Evolutionary conservation across 2,113 vertebrate species (phyloP).

Genomic region (Rhynchomys soricoides): DNA sequence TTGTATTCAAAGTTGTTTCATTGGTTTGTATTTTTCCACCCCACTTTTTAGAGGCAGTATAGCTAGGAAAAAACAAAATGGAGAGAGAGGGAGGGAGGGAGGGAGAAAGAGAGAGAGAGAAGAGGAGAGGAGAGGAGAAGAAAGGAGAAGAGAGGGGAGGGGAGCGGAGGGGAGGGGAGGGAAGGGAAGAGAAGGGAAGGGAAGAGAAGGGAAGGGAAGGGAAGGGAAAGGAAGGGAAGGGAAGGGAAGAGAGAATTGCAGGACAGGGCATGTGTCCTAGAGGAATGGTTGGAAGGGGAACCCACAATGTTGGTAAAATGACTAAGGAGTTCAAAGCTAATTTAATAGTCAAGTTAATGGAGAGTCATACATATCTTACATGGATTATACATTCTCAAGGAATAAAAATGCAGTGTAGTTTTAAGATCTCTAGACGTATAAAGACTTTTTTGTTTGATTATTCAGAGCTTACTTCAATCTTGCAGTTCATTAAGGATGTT

Average conservation of each 20-base stretch:
- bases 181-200: background rate
- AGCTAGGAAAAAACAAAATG: background rate
- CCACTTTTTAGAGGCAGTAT: background rate
- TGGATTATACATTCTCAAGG: conserved; percentile 42
- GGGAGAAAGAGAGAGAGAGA: background rate
- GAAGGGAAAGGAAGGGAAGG: background rate
- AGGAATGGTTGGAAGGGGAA: background rate
- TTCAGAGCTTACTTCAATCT: conserved; percentile 40
- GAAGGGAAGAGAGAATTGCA: background rate
- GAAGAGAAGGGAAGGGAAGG: background rate
- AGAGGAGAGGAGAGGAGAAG: background rate
- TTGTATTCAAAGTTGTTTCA: background rate
- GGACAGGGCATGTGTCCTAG: background rate
- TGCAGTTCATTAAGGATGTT: background rate
- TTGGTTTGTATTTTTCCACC: background rate
- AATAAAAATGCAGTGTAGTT: conserved; percentile 59
- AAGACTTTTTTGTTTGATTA: conserved; percentile 18
- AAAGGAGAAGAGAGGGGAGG: background rate
- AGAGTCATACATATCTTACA: conserved; percentile 19
- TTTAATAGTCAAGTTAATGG: conserved; percentile 58
- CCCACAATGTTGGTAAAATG: conserved; percentile 15
- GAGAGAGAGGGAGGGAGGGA: background rate
- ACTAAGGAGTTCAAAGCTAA: conserved; percentile 54
- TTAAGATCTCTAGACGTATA: conserved; percentile 12
- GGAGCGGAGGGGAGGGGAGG: too few species aligned